Evolutionary conservation across 2,888 invertebrate species (phyloP).

Genomic region (Venusia cambrica): DNA sequence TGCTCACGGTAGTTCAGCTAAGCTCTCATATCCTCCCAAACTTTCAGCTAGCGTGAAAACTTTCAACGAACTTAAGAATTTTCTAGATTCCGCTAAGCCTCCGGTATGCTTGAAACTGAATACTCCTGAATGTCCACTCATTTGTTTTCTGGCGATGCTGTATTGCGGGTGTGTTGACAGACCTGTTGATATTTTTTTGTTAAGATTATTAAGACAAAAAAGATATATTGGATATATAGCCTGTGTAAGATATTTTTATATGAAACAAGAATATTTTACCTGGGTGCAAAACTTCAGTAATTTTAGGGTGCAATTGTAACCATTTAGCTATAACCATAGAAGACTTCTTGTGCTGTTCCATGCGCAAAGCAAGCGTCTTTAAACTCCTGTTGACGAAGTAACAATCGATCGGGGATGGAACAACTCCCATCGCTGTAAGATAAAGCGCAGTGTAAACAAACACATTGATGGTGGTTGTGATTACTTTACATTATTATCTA

Average conservation of each 20-base stretch:
- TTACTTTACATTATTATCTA: too few relatives aligned
- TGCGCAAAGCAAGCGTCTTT: slow-evolving; percentile 95
- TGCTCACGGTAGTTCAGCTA: slow-evolving; percentile 95
- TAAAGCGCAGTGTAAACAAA: too few relatives aligned
- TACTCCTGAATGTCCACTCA: slow-evolving; percentile 94
- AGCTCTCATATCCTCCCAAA: slow-evolving; percentile 96
- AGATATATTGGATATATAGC: too few relatives aligned
- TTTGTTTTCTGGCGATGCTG: slow-evolving; percentile 88
- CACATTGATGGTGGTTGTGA: too few relatives aligned
- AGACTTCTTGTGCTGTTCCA: slow-evolving; percentile 93
- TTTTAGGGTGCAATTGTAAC: slow-evolving; percentile 89
- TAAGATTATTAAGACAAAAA: too few relatives aligned
- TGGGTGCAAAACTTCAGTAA: slow-evolving; percentile 92
- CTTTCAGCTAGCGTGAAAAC: slow-evolving; percentile 95
- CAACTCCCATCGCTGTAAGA: slow-evolving; percentile 90
- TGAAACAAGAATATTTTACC: too few relatives aligned
- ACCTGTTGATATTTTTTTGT: slow-evolving; percentile 79
- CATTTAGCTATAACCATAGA: slow-evolving; percentile 89
- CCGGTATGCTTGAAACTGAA: slow-evolving; percentile 94
- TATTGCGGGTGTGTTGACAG: slow-evolving; percentile 93
- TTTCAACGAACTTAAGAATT: slow-evolving; percentile 88
- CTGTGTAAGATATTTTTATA: too few relatives aligned
- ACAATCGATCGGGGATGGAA: slow-evolving; percentile 98
- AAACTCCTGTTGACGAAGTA: slow-evolving; percentile 95
- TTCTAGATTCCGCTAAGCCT: slow-evolving; percentile 85